phyloP scores from a whole-genome alignment of 1,140 invertebrate genomes.

The Caligus rogercresseyi region DNA sequence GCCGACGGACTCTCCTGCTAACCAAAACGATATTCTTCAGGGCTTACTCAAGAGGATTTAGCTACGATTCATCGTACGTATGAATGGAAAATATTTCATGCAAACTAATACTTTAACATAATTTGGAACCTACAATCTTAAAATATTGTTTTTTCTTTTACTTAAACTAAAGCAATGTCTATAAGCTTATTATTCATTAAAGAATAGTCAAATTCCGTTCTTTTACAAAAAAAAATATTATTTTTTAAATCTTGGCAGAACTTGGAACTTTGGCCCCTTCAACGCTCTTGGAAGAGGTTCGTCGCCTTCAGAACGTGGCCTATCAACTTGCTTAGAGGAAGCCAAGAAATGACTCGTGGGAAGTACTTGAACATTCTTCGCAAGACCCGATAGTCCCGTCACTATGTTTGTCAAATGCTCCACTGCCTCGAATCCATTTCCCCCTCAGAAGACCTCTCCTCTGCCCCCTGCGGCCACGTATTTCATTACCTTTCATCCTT shows the following conservation, averaged over 20 bases:
- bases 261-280: conserved; percentile 14
- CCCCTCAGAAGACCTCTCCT: conserved; percentile 8
- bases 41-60: conserved; percentile 15
- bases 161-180: too few relatives aligned
- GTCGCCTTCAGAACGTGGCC: conserved; percentile 58
- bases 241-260: too few relatives aligned
- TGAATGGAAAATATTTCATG: too few relatives aligned
- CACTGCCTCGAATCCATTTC: conserved; percentile 14
- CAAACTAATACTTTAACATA: conserved; percentile 11
- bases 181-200: too few relatives aligned
- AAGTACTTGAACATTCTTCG: conserved; percentile 68
- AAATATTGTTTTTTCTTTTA: too few relatives aligned
- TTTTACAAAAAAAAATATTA: too few relatives aligned
- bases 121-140: not conserved
- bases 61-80: conserved; percentile 12
- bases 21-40: not conserved
- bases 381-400: conserved; percentile 2
- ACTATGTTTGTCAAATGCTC: conserved; percentile 14
- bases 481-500: conserved; percentile 15
- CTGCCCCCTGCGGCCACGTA: conserved; percentile 16
- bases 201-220: too few relatives aligned
- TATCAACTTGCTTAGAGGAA: conserved; percentile 81
- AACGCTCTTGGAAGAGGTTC: conserved; percentile 20
- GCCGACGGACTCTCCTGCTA: conserved; percentile 9
- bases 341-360: conserved; percentile 83